These are phyloP conservation scores for Drosophila nigromelanica DNA, from an alignment of 1,140 invertebrate genomes.

Conservation along the genomic window DNA sequence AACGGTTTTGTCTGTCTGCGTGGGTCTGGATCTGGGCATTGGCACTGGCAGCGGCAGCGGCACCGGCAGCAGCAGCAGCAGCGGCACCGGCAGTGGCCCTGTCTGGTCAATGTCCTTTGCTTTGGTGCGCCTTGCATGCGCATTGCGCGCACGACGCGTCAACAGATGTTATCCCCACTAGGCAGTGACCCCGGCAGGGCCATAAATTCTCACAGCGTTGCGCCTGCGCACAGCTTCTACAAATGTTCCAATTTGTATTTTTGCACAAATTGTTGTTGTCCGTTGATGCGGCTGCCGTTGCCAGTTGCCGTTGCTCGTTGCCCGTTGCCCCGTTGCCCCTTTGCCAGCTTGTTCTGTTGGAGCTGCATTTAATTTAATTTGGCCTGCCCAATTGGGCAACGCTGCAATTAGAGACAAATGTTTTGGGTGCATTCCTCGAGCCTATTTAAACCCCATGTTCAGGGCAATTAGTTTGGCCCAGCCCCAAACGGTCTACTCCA, in stretches of 20 bases:
- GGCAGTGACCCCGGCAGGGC: slow-evolving; percentile 76
- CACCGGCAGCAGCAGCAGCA: not conserved
- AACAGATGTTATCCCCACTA: slow-evolving; percentile 76
- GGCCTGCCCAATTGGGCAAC: slow-evolving; percentile 77
- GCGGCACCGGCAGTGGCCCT: slow-evolving; percentile 28
- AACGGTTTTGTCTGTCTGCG: slow-evolving; percentile 44
- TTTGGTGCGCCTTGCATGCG: slow-evolving; percentile 68
- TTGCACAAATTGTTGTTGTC: slow-evolving; percentile 73
- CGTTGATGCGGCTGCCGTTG: slow-evolving; percentile 33
- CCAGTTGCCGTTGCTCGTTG: slow-evolving; percentile 30
- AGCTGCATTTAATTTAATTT: slow-evolving; percentile 81
- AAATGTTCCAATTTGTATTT: slow-evolving; percentile 82
- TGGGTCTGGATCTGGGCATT: slow-evolving; percentile 12
- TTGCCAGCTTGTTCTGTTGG: slow-evolving; percentile 15
- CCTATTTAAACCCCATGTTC: slow-evolving; percentile 76
- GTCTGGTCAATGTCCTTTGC: slow-evolving; percentile 73
- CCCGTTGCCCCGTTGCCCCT: slow-evolving; percentile 5
- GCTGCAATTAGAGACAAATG: slow-evolving; percentile 79
- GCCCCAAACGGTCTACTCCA: slow-evolving; percentile 10
- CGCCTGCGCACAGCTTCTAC: slow-evolving; percentile 55
- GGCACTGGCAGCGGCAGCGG: not conserved
- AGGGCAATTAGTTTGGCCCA: slow-evolving; percentile 69
- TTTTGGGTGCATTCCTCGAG: slow-evolving; percentile 71
- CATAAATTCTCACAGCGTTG: slow-evolving; percentile 78
- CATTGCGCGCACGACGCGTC: slow-evolving; percentile 78